Conservation (phyloP, 1,140 invertebrate species). For the Lethocerus indicus region DNA sequence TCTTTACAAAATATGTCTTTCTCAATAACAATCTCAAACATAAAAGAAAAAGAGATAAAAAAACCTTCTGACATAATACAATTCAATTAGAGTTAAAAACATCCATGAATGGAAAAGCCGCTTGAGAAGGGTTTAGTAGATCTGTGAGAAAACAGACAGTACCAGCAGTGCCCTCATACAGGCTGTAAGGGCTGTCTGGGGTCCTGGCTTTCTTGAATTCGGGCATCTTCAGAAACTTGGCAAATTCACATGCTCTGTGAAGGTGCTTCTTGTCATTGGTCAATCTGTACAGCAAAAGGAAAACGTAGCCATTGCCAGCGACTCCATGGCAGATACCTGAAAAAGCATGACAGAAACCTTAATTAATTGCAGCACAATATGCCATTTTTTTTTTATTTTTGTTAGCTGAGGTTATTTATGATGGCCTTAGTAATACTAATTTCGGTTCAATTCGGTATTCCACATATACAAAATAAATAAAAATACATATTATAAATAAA, state of each 20-base stretch:
- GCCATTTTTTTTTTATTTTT: neutral
- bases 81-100: neutral
- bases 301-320: slow-evolving; percentile 71
- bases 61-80: neutral
- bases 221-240: slow-evolving; percentile 48
- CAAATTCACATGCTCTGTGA: slow-evolving; percentile 56
- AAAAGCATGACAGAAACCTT: slow-evolving; percentile 3
- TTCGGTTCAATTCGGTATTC: neutral
- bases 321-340: slow-evolving; percentile 67
- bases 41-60: neutral
- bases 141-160: slow-evolving; percentile 68
- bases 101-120: slow-evolving; percentile 56
- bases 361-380: neutral
- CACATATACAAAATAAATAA: neutral
- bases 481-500: neutral
- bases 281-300: slow-evolving; percentile 58
- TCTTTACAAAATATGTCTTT: neutral
- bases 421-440: neutral
- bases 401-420: neutral
- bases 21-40: neutral
- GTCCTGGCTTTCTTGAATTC: slow-evolving; percentile 51
- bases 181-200: slow-evolving; percentile 64
- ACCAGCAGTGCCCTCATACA: slow-evolving; percentile 76
- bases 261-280: slow-evolving; percentile 54
- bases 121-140: slow-evolving; percentile 48